phyloP scores from a whole-genome alignment of 2,888 invertebrate species.

The Phorcus lineatus region DNA sequence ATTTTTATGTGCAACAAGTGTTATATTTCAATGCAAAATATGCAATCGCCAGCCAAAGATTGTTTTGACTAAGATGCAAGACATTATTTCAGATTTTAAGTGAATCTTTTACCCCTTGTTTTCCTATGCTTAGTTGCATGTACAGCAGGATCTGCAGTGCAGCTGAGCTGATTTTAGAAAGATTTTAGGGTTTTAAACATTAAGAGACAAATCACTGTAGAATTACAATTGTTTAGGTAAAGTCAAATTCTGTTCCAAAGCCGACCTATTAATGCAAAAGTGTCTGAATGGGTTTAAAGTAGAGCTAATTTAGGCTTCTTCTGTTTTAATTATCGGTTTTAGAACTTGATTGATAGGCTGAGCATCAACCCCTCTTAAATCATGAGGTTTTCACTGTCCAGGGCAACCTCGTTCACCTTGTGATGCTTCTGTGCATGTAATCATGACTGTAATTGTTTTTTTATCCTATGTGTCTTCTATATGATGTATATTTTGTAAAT shows the following conservation, averaged over 20 bases:
- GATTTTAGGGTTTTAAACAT: background rate
- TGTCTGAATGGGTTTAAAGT: background rate
- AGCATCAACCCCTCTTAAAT: too few relatives aligned
- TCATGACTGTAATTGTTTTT: conserved; percentile 1
- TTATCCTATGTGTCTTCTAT: background rate
- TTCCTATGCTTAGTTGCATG: too few relatives aligned
- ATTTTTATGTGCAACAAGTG: too few relatives aligned
- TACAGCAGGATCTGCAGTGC: too few relatives aligned
- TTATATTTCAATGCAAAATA: too few relatives aligned
- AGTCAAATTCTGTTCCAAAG: background rate
- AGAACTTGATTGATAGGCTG: background rate
- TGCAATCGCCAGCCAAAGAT: too few relatives aligned
- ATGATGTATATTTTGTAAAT: conserved; percentile 23
- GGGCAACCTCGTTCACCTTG: too few relatives aligned
- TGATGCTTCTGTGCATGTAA: background rate
- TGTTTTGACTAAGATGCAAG: too few relatives aligned
- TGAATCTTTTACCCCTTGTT: too few relatives aligned
- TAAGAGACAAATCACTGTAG: conserved; percentile 21
- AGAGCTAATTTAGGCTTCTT: background rate
- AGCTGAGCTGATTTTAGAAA: background rate
- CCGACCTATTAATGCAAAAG: background rate
- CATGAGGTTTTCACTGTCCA: too few relatives aligned
- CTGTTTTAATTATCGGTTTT: background rate
- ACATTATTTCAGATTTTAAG: too few relatives aligned
- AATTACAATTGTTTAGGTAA: background rate